Conservation (phyloP, 1,140 invertebrate genomes). For the Macrotrachela quadricornifera region DNA sequence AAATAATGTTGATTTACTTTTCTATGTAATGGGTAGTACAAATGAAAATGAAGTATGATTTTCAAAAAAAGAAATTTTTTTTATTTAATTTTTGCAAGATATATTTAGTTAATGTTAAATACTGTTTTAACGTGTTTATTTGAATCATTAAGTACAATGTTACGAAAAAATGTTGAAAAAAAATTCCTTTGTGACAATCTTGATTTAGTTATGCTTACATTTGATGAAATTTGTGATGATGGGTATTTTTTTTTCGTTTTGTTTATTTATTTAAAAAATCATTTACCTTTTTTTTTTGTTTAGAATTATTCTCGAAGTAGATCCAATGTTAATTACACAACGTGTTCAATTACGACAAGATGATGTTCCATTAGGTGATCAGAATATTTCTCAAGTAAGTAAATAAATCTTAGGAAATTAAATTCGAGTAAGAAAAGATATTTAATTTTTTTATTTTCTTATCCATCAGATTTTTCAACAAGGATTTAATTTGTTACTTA, state of each 20-base stretch:
- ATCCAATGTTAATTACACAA: background rate
- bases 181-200: conserved; percentile 69
- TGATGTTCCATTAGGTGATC: background rate
- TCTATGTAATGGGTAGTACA: conserved; percentile 84
- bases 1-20: conserved; percentile 90
- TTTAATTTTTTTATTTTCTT: too few species aligned
- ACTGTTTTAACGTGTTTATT: conserved; percentile 84
- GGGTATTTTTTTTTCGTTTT: conserved; percentile 36
- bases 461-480: too few species aligned
- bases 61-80: too few species aligned
- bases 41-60: conserved; percentile 82
- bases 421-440: too few species aligned
- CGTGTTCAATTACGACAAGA: conserved; percentile 2
- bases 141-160: conserved; percentile 74
- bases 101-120: conserved; percentile 59
- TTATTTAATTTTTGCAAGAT: too few species aligned
- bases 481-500: too few species aligned
- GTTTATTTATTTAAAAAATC: background rate
- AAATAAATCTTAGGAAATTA: too few species aligned
- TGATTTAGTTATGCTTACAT: conserved; percentile 76
- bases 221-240: conserved; percentile 97
- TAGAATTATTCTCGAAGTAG: background rate
- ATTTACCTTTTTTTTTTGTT: background rate
- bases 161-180: conserved; percentile 89
- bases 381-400: conserved; percentile 40